Conservation (phyloP, 2,113 vertebrate species). For the Euleptes europaea region DNA sequence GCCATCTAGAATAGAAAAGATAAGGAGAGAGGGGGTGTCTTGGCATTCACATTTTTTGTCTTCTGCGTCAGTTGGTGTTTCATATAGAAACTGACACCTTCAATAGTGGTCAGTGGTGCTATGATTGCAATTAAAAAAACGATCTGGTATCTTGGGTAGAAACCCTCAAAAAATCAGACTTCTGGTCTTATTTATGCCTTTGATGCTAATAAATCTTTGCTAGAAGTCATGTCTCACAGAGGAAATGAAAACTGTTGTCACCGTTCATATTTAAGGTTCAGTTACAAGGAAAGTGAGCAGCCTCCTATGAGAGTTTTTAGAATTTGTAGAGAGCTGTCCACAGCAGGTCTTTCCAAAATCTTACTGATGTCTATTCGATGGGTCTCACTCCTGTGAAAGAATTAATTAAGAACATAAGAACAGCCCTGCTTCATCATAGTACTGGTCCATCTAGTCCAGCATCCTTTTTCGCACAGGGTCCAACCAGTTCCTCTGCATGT, state of each 20-base stretch:
- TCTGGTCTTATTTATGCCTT: neutral
- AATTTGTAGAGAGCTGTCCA: too few species aligned
- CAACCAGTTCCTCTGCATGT: too few species aligned
- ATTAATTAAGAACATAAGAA: too few species aligned
- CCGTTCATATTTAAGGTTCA: neutral
- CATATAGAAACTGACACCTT: neutral
- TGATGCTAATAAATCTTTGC: neutral
- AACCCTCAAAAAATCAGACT: conserved; percentile 15
- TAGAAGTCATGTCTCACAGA: neutral
- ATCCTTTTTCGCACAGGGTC: too few species aligned
- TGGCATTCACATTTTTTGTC: neutral
- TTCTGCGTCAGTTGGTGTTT: neutral
- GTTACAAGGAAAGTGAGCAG: neutral
- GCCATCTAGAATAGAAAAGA: neutral
- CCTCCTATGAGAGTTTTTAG: neutral
- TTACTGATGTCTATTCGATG: too few species aligned
- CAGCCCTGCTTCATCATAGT: too few species aligned
- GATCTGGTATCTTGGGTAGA: too few species aligned
- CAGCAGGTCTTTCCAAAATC: too few species aligned
- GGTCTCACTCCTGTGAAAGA: too few species aligned
- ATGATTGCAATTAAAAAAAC: neutral
- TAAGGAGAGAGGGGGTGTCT: neutral
- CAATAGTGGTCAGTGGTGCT: neutral
- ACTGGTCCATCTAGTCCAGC: too few species aligned
- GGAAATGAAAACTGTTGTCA: neutral